Evolutionary conservation across 2,113 vertebrate genomes (phyloP), one percentile per base, ranked within the genome.

Genomic region (Ploceus nigricollis): DNA sequence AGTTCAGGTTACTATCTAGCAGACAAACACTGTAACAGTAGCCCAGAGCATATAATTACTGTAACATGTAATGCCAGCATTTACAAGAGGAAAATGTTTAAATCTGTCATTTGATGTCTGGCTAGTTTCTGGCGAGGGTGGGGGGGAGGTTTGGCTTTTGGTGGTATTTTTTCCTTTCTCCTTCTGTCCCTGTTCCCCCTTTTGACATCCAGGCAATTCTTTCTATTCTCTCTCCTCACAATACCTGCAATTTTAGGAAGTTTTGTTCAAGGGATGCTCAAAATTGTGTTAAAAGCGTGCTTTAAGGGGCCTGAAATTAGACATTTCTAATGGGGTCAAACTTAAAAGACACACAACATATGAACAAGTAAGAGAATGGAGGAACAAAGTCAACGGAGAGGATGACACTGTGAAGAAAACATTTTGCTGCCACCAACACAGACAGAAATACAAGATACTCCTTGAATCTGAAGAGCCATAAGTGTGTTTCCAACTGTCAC

Each of bases 1-100:
- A 96, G 68, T 96, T 94, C 80, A 73, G 87, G 91, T 95, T 96
- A 96, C 89, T 85, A 70, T 76, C 56, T 54, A 94, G 79, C 81
- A 96, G 83, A 97, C 82, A 97, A 96, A 94, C 48, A 86, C 65
- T 82, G 70, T 90, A 97, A 96, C 85, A 89, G 89, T 90, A 95
- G 91, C 95, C 94, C 78, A 85, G 16, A 89, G 87, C 69, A 95
- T 66, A 69, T 95, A 95, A 97, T 90, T 96, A 93, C 77, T 95
- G 91, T 94, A 95, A 75, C 91, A 76, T 90, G 70, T 93, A 93
- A 92, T 68, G 61, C 70, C 65, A 95, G 84, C 72, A 93, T 94
- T 96, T 96, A 83, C 56, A 95, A 85, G 82, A 96, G 33, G 68
- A 94, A 97, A 96, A 96, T 18, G 25, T 50, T 94, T 90, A 94